phyloP scores from a whole-genome alignment of 2,797 vertebrate species.

The Nannoperca obscura region DNA sequence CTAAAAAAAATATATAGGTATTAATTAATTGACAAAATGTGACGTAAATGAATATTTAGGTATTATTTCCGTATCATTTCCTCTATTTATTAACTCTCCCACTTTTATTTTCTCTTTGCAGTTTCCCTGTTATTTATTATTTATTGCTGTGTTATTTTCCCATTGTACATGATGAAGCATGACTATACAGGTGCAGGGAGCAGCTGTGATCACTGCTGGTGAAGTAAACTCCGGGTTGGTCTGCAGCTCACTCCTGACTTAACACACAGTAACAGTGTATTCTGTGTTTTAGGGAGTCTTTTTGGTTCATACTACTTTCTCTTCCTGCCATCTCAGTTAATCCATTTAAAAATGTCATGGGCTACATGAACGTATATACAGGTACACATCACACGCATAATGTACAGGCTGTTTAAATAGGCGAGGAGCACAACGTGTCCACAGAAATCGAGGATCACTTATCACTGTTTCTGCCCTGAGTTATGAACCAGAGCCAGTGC shows the following conservation, averaged over 20 bases:
- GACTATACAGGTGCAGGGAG: no score
- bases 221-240: background rate
- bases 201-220: no score
- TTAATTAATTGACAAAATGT: no score
- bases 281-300: background rate
- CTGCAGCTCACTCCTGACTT: background rate
- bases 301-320: background rate
- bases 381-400: background rate
- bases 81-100: no score
- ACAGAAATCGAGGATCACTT: slow-evolving; percentile 77
- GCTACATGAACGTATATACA: background rate
- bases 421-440: no score
- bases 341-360: background rate
- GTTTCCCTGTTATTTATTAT: no score
- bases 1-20: no score
- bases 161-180: no score
- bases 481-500: slow-evolving; percentile 73
- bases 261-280: background rate
- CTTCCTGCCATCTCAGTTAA: background rate
- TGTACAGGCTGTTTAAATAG: background rate
- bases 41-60: no score
- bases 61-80: no score
- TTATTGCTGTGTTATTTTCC: no score
- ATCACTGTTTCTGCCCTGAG: slow-evolving; percentile 71
- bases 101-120: no score